These are phyloP conservation scores for Oreotrochilus melanogaster DNA, from an alignment of 2,113 vertebrate species.

Conservation along the genomic window DNA sequence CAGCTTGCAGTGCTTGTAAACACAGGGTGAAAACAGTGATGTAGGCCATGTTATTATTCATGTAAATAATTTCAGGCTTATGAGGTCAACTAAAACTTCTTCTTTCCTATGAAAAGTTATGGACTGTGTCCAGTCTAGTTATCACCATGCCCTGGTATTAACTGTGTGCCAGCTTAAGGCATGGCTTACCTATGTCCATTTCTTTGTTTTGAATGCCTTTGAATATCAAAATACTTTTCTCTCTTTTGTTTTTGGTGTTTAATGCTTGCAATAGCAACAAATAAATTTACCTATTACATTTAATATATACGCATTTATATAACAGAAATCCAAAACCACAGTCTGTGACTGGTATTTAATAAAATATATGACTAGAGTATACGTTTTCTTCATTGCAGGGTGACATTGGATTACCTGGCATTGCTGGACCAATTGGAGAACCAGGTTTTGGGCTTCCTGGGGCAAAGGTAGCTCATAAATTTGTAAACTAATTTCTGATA, in stretches of 20 bases:
- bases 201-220: not conserved
- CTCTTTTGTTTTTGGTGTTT: not conserved
- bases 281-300: not conserved
- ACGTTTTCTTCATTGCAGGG: constrained; percentile 78
- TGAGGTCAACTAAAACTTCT: not conserved
- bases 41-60: not conserved
- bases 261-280: not conserved
- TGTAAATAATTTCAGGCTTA: not conserved
- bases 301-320: not conserved
- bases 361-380: not conserved
- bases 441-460: constrained; percentile 89
- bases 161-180: not conserved
- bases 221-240: not conserved
- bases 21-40: not conserved
- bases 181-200: not conserved
- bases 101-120: not conserved
- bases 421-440: constrained; percentile 85
- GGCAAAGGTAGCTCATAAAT: constrained; percentile 82
- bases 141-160: not conserved
- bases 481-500: not conserved
- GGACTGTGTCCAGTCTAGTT: not conserved
- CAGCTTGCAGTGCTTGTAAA: not conserved
- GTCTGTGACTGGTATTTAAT: not conserved
- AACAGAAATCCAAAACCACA: not conserved
- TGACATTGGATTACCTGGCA: constrained; percentile 84